These are phyloP conservation scores for Endotricha flammealis DNA, from an alignment of 2,888 invertebrate species.

Conservation along the genomic window DNA sequence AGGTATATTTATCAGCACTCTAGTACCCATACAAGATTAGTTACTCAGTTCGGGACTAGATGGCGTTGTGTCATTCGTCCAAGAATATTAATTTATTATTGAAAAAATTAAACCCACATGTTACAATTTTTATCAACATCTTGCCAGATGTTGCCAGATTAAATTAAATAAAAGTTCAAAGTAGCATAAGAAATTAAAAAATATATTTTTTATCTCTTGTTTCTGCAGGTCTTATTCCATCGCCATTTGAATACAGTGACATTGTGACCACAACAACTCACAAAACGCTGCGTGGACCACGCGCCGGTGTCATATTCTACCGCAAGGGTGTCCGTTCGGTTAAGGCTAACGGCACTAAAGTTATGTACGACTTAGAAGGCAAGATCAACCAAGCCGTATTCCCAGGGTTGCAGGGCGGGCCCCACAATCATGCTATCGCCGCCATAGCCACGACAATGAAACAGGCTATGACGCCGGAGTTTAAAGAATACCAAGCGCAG, in stretches of 20 bases:
- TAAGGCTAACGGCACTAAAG: conserved; percentile 88
- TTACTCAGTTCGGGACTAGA: no score
- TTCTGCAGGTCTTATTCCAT: conserved; percentile 84
- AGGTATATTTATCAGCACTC: no score
- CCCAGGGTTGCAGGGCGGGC: conserved; percentile 97
- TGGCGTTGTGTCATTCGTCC: no score
- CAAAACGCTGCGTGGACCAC: conserved; percentile 93
- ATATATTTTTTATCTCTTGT: no score
- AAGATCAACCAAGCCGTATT: conserved; percentile 94
- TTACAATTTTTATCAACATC: no score
- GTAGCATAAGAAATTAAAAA: no score
- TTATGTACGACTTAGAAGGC: conserved; percentile 90
- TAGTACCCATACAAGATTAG: no score
- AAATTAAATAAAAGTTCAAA: no score
- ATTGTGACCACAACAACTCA: conserved; percentile 97
- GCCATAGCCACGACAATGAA: conserved; percentile 97
- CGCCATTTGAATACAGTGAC: conserved; percentile 94
- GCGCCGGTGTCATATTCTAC: conserved; percentile 95
- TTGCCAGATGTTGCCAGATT: no score
- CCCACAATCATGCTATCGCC: conserved; percentile 98
- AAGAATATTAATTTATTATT: no score
- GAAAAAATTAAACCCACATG: no score
- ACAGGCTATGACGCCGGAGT: conserved; percentile 89
- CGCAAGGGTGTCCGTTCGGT: conserved; percentile 90
- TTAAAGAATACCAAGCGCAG: conserved; percentile 91